phyloP scores from a whole-genome alignment of 64 coral and sea anemone species.

The Pocillopora verrucosa region DNA sequence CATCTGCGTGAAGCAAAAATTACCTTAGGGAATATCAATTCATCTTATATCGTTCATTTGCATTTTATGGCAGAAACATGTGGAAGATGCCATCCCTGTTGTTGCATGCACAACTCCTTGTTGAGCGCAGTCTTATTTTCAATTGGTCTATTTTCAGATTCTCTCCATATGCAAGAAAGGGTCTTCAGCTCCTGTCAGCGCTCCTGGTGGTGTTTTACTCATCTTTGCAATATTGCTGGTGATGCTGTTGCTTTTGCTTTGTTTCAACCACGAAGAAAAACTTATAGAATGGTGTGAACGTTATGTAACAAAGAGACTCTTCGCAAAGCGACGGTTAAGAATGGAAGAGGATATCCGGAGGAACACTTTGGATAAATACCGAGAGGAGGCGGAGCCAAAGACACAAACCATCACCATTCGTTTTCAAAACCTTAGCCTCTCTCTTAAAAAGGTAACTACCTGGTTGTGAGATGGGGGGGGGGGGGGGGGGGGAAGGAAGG shows the following conservation, averaged over 20 bases:
- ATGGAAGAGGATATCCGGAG: neutral
- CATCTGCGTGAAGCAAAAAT: too few relatives aligned
- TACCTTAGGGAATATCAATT: too few relatives aligned
- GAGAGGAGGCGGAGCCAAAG: neutral
- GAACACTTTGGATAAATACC: neutral
- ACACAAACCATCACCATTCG: slow-evolving; percentile 15
- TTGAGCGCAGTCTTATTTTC: neutral
- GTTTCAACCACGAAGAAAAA: slow-evolving; percentile 11
- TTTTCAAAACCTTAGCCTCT: slow-evolving; percentile 29
- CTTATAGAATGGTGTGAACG: neutral
- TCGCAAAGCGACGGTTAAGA: neutral
- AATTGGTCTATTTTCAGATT: slow-evolving; percentile 6
- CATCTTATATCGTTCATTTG: too few relatives aligned
- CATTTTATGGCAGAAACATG: too few relatives aligned
- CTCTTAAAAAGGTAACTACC: slow-evolving; percentile 15
- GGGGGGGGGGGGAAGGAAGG: neutral
- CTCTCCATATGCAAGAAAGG: slow-evolving; percentile 40
- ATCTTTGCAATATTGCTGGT: slow-evolving; percentile 20
- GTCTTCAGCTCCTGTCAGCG: slow-evolving; percentile 22
- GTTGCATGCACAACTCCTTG: too few relatives aligned
- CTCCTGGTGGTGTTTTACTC: slow-evolving; percentile 20
- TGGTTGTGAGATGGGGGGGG: neutral
- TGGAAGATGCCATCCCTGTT: too few relatives aligned
- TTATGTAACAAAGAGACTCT: neutral
- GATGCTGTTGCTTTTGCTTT: slow-evolving; percentile 10